Conservation (phyloP, 1,140 invertebrate species). For the Contarinia nasturtii region DNA sequence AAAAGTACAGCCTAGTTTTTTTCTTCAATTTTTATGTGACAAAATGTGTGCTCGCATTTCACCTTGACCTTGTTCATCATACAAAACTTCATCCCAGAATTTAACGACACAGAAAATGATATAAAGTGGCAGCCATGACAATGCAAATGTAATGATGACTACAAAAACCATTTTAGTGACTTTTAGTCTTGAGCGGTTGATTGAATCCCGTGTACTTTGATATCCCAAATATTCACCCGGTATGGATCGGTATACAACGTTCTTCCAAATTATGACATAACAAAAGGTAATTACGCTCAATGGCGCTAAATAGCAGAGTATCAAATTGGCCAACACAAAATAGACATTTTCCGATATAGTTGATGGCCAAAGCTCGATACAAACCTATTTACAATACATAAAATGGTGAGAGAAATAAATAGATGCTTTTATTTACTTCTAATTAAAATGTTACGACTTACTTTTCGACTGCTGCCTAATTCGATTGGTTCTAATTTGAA, state of each 20-base stretch:
- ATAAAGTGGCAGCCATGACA: constrained; percentile 47
- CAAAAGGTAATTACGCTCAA: constrained; percentile 30
- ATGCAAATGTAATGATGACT: constrained; percentile 38
- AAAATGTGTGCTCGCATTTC: no score
- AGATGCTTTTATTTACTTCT: not conserved
- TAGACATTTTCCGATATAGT: constrained; percentile 25
- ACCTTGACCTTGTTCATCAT: constrained; percentile 2
- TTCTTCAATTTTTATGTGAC: no score
- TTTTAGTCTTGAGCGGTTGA: constrained; percentile 13
- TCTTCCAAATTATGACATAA: constrained; percentile 31
- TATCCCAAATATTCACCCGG: constrained; percentile 12
- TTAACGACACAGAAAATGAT: constrained; percentile 27
- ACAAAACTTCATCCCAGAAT: constrained; percentile 13
- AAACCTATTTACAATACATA: constrained; percentile 12
- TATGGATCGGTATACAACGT: constrained; percentile 20
- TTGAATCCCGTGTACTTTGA: not conserved
- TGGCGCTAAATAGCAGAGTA: constrained; percentile 36
- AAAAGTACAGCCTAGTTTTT: no score
- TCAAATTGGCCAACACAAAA: constrained; percentile 33
- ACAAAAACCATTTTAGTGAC: constrained; percentile 43
- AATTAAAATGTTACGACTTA: constrained; percentile 4
- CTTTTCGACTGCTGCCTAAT: constrained; percentile 15
- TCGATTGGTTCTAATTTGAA: constrained; percentile 24
- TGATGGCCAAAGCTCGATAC: constrained; percentile 28
- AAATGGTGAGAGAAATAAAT: not conserved